Base-by-base conservation (phyloP, 2,113 vertebrate genomes). In the Calidris pygmaea region DNA sequence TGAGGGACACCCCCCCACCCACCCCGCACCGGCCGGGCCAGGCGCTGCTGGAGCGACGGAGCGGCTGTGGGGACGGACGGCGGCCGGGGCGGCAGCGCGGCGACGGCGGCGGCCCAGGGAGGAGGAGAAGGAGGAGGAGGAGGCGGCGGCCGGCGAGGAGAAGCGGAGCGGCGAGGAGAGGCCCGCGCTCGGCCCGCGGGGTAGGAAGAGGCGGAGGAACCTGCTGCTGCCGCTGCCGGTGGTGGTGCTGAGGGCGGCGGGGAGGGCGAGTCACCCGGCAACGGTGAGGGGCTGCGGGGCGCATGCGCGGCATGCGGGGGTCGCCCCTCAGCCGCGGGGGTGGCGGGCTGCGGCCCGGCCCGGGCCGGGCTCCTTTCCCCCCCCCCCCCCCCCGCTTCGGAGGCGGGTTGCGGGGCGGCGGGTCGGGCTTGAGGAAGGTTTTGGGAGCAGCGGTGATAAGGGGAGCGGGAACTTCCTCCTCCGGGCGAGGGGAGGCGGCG, bases 231-330 rank as follows among this genome's bases (percentile, higher is more conserved):
- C 55, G 55, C 32, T 56, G 45, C 20, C 20, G 47, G 20, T 45
- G 45, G 45, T 56, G 94, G 85, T 84, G 78, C 92, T 81, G 96
- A 93, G 93, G 90, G 71, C 95, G 93, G 93, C 88, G 91, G 95
- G 95, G 95, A 94, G 96, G 94, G 88, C 93, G 88, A 96, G 92
- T 94, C 96, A 93, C 96, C 95, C 94, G 96, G 96, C 96, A 97
- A 97, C 96, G 96, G 96, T 97, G 96, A 96, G 96, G 76, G 92
- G 89, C 65, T 4, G 83, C 59, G 66, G 37, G 77, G 75, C 96
- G 96, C 96, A 96, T 96, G 96, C 96, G 96, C 84, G 55, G 34
- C 4, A n/a, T 32, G 60, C 5, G 45, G 41, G 34, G 14, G 52
- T 27, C 30, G 23, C 47, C 34, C 9, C 23, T 30, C 35, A 5